Evolutionary conservation across 2,888 invertebrate species (phyloP), one percentile per base, ranked within the genome.

Genomic region (Machimus atricapillus): DNA sequence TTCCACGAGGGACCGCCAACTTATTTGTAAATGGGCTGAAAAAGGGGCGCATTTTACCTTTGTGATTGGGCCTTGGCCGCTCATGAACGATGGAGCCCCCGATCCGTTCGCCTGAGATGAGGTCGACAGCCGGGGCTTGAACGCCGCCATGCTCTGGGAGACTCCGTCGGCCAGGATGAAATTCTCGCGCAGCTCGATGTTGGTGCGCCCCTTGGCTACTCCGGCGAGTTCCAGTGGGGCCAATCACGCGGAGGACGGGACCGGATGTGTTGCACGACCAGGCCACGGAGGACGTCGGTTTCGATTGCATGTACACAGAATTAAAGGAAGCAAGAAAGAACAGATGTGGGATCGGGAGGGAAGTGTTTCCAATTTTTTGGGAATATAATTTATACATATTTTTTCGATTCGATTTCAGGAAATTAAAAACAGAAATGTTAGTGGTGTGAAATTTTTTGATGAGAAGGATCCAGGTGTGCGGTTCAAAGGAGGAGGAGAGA

Each of bases 141-240:
- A 99, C 91, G 98, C 97, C 92, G 98, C 97, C 98, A 99, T 99
- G 93, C 97, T 97, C 95, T 99, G 99, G 93, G 98, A 97, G 90
- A 98, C 98, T 93, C 99, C 99, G 93, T 98, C 97, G 91, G 99
- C 98, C 94, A 99, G 95, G 93, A 98, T 98, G 95, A 99, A 99
- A 94, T 98, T 98, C 94, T 99, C 99, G 93, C 99, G 96, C 93
- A 99, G 96, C 95, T 99, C 99, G 94, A 99, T 97, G 95, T 99
- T 99, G 94, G 99, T 99, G 94, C 99, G 97, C 94, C 99, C 99
- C 95, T 99, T 98, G 94, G 99, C 99, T 99, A 94, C 90, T 88
- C 66, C 66, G 66, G 12, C 23, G 23, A 23, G 9, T 16, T 27
- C 16, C 27, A 40, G 14, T 34, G 37, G 9, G 93, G 31, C 82